These are phyloP conservation scores for Girardinichthys multiradiatus DNA, from an alignment of 2,113 vertebrate species.

Conservation along the genomic window DNA sequence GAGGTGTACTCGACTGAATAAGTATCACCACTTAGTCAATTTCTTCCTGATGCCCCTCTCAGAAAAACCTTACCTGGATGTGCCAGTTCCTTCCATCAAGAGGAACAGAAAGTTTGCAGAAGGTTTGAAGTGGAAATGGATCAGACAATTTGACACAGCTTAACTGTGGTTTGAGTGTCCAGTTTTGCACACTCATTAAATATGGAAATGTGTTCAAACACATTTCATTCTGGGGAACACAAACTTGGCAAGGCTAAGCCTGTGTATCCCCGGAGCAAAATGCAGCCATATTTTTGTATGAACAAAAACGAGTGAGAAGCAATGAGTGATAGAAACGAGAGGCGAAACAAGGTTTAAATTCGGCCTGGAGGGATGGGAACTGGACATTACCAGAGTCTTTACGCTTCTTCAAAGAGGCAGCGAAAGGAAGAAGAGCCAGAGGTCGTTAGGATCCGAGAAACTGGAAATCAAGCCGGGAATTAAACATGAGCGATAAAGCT, in stretches of 20 bases:
- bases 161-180: conserved; percentile 26
- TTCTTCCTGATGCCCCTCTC: conserved; percentile 11
- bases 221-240: conserved; percentile 35
- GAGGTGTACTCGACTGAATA: conserved; percentile 47
- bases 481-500: conserved; percentile 66
- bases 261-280: conserved; percentile 47
- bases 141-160: conserved; percentile 14
- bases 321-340: conserved; percentile 20
- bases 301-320: conserved; percentile 1
- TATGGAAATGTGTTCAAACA: conserved; percentile 55
- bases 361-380: conserved; percentile 31
- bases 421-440: conserved; percentile 38
- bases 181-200: conserved; percentile 45
- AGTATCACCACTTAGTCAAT: conserved; percentile 57
- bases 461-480: conserved; percentile 72
- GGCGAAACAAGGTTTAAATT: conserved; percentile 28
- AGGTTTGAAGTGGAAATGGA: conserved; percentile 32
- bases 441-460: conserved; percentile 74
- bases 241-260: conserved; percentile 48
- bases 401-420: conserved; percentile 52
- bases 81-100: conserved; percentile 18
- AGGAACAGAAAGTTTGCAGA: background rate
- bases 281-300: conserved; percentile 31
- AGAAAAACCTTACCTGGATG: conserved; percentile 33
- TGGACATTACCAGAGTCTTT: conserved; percentile 53